A percentile compares a stretch with the other conserved stretches of the same genome.
phyloP scores from a whole-genome alignment of 2,797 vertebrate genomes.

The Ficedula albicollis region DNA sequence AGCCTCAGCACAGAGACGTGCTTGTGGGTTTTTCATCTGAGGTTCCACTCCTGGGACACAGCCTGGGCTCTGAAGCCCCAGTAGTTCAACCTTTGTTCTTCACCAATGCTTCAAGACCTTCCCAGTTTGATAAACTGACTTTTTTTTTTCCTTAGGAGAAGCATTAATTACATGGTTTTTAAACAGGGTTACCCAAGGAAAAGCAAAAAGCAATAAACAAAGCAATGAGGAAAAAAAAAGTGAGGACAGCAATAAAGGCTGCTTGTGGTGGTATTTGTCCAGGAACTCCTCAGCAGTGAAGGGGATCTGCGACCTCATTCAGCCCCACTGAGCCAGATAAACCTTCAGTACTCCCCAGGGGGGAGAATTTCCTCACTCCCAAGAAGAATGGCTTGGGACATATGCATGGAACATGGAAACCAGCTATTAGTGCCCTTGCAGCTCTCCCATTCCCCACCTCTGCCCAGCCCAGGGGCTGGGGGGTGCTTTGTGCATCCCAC shows the following conservation, averaged over 20 bases:
- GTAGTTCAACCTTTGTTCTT: conserved; percentile 37
- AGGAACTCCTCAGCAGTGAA: neutral
- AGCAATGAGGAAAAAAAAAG: neutral
- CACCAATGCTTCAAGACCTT: neutral
- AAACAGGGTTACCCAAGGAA: neutral
- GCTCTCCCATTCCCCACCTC: neutral
- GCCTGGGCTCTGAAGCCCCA: neutral
- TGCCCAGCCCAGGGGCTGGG: neutral
- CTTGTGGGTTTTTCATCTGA: conserved; percentile 40
- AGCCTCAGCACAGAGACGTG: conserved; percentile 40
- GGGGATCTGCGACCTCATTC: neutral
- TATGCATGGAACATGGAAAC: neutral
- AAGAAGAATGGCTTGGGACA: neutral
- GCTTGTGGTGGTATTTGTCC: neutral
- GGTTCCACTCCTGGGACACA: conserved; percentile 43
- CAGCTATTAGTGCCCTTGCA: neutral
- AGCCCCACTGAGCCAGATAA: neutral
- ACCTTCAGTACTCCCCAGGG: neutral
- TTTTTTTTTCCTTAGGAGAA: neutral
- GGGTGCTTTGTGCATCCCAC: neutral
- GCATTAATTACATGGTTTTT: neutral
- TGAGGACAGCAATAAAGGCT: rapidly evolving
- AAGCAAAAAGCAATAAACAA: neutral
- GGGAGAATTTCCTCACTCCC: neutral
- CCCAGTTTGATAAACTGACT: neutral